Evolutionary conservation across 64 coral and sea anemone species (phyloP).

Genomic region (Pachyseris speciosa): DNA sequence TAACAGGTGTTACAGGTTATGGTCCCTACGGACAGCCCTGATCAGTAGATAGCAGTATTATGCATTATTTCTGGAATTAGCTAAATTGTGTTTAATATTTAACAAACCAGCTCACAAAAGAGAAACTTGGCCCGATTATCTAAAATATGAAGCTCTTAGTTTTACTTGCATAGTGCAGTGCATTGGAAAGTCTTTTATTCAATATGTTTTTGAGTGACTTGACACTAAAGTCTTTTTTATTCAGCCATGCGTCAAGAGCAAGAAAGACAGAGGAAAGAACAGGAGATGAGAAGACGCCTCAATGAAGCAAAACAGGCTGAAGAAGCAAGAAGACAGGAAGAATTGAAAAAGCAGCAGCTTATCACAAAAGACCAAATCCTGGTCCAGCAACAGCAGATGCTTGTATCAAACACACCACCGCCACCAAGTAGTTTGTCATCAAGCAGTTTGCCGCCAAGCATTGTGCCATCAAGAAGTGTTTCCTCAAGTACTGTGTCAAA

Average conservation of each 20-base stretch:
- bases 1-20: too few species aligned
- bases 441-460: background rate
- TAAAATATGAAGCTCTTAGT: too few species aligned
- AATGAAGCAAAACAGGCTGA: conserved; percentile 76
- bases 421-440: background rate
- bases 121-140: too few species aligned
- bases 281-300: conserved; percentile 75
- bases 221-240: background rate
- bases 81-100: too few species aligned
- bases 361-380: conserved; percentile 82
- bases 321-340: conserved; percentile 72
- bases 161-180: too few species aligned
- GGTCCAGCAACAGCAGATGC: conserved; percentile 79
- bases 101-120: too few species aligned
- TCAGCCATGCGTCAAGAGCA: conserved; percentile 93
- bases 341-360: conserved; percentile 83
- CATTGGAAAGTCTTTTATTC: too few species aligned
- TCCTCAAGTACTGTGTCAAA: background rate
- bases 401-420: conserved; percentile 38
- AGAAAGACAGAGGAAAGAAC: conserved; percentile 94
- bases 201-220: background rate
- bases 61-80: too few species aligned
- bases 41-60: too few species aligned
- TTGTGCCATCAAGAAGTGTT: background rate
- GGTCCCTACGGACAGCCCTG: too few species aligned